A percentile compares a stretch with the other conserved stretches of the same genome.
Conservation (phyloP, 2,797 vertebrate genomes). For the Myripristis jacobus region DNA sequence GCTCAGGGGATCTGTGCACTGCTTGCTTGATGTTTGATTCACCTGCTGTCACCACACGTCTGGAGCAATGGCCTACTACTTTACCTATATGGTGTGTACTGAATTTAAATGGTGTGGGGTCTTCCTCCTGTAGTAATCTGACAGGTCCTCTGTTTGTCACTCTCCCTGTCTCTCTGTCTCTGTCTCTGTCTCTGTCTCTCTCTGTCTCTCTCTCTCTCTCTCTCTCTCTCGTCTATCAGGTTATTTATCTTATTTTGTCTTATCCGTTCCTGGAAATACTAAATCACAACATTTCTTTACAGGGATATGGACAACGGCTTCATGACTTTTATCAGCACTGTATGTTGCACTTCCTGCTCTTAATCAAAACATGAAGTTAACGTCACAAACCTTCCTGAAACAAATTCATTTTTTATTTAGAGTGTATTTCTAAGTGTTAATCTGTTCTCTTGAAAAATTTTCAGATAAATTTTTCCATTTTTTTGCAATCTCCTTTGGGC, state of each 20-base stretch:
- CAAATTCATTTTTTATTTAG: neutral
- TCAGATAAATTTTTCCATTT: constrained; percentile 81
- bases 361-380: constrained; percentile 8
- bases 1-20: constrained; percentile 24
- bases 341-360: constrained; percentile 52
- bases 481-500: constrained; percentile 76
- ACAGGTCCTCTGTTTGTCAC: neutral
- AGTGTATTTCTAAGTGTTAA: neutral
- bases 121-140: constrained; percentile 1
- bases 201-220: neutral
- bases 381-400: neutral
- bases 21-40: neutral
- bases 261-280: neutral
- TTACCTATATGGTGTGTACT: constrained; percentile 53
- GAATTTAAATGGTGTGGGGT: constrained; percentile 6
- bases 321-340: constrained; percentile 64
- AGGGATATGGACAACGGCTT: constrained; percentile 39
- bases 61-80: constrained; percentile 13
- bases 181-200: no score
- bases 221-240: neutral
- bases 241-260: neutral
- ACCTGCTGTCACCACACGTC: constrained; percentile 12
- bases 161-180: neutral
- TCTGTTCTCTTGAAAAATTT: constrained; percentile 33
- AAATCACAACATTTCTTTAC: constrained; percentile 32